phyloP scores from a whole-genome alignment of 2,113 vertebrate species.

The Lamprologus ornatipinnis region DNA sequence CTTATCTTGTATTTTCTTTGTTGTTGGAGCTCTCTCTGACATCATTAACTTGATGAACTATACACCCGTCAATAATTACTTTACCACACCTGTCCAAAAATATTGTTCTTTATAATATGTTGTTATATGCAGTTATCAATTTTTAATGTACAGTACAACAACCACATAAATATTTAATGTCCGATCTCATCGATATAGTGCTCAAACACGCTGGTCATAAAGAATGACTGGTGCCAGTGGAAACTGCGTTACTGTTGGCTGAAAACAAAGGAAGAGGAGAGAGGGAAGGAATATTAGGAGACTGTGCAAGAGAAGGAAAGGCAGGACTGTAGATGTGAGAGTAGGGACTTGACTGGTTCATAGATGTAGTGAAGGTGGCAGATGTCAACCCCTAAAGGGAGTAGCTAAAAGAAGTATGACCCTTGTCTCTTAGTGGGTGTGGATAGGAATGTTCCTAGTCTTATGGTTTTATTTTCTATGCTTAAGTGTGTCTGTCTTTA shows the following conservation, averaged over 20 bases:
- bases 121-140: neutral
- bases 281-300: neutral
- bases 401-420: neutral
- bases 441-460: neutral
- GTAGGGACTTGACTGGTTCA: neutral
- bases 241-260: neutral
- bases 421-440: neutral
- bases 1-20: accelerated
- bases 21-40: neutral
- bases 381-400: neutral
- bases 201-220: neutral
- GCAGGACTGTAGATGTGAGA: neutral
- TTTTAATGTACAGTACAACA: neutral
- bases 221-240: neutral
- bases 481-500: neutral
- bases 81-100: neutral
- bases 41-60: neutral
- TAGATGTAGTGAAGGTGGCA: neutral
- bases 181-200: neutral
- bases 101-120: neutral
- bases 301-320: neutral
- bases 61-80: neutral
- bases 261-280: neutral
- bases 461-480: neutral
- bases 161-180: neutral